These are phyloP conservation scores for Spialia ferax DNA, from an alignment of 2,888 invertebrate species.

Conservation along the genomic window DNA sequence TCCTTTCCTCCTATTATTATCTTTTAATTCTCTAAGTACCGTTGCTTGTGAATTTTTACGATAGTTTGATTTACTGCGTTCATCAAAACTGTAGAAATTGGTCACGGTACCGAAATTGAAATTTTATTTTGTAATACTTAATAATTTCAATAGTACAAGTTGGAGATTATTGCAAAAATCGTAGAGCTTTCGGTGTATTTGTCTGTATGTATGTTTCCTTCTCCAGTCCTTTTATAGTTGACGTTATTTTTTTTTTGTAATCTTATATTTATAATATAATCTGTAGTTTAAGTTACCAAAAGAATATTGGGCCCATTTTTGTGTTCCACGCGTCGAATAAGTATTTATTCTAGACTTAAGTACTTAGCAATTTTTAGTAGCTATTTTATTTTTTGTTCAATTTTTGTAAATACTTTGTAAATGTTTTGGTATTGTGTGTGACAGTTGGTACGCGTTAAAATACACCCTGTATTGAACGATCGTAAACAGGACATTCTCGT, in stretches of 20 bases:
- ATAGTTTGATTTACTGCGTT: background rate
- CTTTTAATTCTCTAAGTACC: too few species aligned
- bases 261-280: conserved; percentile 16
- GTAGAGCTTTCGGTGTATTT: background rate
- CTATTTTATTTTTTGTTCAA: background rate
- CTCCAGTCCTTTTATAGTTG: background rate
- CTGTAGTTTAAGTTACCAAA: conserved; percentile 58
- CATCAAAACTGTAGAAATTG: too few species aligned
- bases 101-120: too few species aligned
- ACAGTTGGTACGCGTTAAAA: background rate
- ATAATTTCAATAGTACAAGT: too few species aligned
- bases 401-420: background rate
- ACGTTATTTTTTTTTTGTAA: background rate
- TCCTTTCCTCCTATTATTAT: too few species aligned
- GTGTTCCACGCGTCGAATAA: conserved; percentile 68
- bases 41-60: background rate
- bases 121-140: too few species aligned
- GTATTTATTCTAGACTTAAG: conserved; percentile 78
- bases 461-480: conserved; percentile 17
- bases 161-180: background rate
- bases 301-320: conserved; percentile 51
- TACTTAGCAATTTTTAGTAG: conserved; percentile 31
- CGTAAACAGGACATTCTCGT: conserved; percentile 28
- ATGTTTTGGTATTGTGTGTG: background rate
- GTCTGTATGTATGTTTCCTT: background rate